Evolutionary conservation across 2,797 vertebrate genomes (phyloP).

Genomic region (Paedocypris micromegethes): DNA sequence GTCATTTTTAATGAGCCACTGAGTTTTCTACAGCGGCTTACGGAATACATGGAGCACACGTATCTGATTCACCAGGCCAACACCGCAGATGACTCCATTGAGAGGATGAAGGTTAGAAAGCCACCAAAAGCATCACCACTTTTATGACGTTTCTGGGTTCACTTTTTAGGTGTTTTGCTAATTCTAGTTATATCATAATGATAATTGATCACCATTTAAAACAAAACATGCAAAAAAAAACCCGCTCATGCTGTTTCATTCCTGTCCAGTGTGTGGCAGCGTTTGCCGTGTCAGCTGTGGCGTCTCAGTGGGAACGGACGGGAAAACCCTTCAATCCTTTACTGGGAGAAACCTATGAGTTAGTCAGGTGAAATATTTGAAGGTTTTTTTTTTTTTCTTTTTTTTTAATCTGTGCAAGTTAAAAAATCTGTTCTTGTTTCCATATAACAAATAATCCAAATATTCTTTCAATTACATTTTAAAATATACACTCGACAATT

Average conservation of each 20-base stretch:
- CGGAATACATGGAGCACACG: slow-evolving; percentile 98
- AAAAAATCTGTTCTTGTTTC: no score
- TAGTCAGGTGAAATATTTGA: slow-evolving; percentile 77
- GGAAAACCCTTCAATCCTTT: slow-evolving; percentile 97
- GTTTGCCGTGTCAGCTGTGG: slow-evolving; percentile 95
- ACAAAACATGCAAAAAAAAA: background rate
- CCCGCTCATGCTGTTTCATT: background rate
- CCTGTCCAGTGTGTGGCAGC: slow-evolving; percentile 85
- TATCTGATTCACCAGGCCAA: slow-evolving; percentile 97
- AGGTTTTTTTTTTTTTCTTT: slow-evolving; percentile 2
- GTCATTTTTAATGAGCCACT: slow-evolving; percentile 96
- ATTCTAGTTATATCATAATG: no score
- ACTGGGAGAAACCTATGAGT: slow-evolving; percentile 92
- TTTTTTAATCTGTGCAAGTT: no score
- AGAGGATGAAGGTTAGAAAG: slow-evolving; percentile 88
- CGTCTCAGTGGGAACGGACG: slow-evolving; percentile 96
- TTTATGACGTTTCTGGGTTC: no score
- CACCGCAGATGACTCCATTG: slow-evolving; percentile 73
- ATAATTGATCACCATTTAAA: no score
- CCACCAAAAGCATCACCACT: no score
- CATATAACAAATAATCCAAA: no score
- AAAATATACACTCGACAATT: no score
- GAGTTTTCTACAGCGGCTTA: slow-evolving; percentile 92
- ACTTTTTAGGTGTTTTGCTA: no score
- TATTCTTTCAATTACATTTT: no score